Percentiles rank a stretch among this genome's conserved stretches.
These are phyloP conservation scores for Falco cherrug DNA, from an alignment of 2,797 vertebrate species.

Conservation along the genomic window DNA sequence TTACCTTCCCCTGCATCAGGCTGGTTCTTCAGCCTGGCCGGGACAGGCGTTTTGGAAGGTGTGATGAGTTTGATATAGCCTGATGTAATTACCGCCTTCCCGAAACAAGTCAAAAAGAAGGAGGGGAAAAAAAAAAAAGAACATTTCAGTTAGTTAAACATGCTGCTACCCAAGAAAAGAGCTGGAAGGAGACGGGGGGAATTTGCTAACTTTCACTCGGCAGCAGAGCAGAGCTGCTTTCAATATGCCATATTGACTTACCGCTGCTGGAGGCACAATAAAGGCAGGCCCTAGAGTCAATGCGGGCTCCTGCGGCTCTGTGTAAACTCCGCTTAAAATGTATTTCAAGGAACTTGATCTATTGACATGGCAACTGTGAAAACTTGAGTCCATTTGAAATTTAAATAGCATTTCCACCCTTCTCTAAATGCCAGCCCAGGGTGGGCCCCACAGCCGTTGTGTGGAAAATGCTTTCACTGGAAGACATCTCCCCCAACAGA, in stretches of 20 bases:
- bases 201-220: slow-evolving; percentile 67
- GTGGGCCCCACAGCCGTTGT: slow-evolving; percentile 47
- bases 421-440: slow-evolving; percentile 58
- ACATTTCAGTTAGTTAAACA: slow-evolving; percentile 38
- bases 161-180: slow-evolving; percentile 4
- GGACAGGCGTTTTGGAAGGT: background rate
- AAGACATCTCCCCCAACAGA: slow-evolving; percentile 69
- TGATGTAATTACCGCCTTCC: background rate
- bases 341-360: slow-evolving; percentile 69
- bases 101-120: background rate
- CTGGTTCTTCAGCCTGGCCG: background rate
- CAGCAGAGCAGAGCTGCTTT: slow-evolving; percentile 31
- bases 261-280: slow-evolving; percentile 54
- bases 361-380: slow-evolving; percentile 70
- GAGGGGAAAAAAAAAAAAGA: background rate
- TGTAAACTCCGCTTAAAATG: slow-evolving; percentile 72
- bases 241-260: slow-evolving; percentile 61
- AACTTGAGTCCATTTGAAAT: slow-evolving; percentile 72
- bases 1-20: background rate
- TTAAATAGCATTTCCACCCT: slow-evolving; percentile 72
- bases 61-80: background rate
- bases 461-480: slow-evolving; percentile 64
- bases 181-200: slow-evolving; percentile 22
- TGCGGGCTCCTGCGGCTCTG: slow-evolving; percentile 60
- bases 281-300: slow-evolving; percentile 53